Conservation (phyloP, 2,888 invertebrate species). For the Morpho helenor region DNA sequence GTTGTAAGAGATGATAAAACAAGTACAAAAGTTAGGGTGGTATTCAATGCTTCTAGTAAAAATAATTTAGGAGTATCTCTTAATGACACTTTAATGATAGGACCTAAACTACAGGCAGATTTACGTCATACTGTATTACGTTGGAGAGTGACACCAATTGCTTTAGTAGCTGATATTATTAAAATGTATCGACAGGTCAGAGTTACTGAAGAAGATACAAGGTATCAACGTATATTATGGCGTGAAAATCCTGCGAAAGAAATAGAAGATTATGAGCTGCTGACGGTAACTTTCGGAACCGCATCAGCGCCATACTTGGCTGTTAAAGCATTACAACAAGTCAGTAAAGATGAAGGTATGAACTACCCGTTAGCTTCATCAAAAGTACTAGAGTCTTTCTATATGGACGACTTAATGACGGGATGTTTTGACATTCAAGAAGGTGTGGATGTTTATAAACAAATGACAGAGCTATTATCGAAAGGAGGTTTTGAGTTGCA, state of each 20-base stretch:
- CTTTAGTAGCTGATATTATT: not conserved
- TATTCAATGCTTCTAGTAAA: not conserved
- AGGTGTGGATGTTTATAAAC: constrained; percentile 20
- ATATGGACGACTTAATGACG: constrained; percentile 29
- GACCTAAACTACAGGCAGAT: constrained; percentile 31
- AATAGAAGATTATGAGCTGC: constrained; percentile 13
- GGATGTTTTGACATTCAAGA: constrained; percentile 23
- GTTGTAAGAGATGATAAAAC: not conserved
- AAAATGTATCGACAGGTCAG: constrained; percentile 2
- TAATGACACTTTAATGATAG: constrained; percentile 30
- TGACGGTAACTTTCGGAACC: constrained; percentile 26
- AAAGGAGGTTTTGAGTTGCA: constrained; percentile 34
- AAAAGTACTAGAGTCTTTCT: constrained; percentile 15
- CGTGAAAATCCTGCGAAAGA: constrained; percentile 9
- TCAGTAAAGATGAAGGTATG: constrained; percentile 21
- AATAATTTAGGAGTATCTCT: constrained; percentile 20
- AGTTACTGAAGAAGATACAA: not conserved
- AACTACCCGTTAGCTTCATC: constrained; percentile 20
- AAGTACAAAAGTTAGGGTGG: not conserved
- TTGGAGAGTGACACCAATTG: not conserved
- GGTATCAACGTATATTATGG: constrained; percentile 21
- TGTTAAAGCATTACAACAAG: constrained; percentile 25
- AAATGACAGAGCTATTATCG: constrained; percentile 29
- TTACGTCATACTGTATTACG: not conserved
- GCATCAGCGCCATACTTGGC: constrained; percentile 26